These are phyloP conservation scores for Sarcophaga peregrina DNA, from an alignment of 1,140 invertebrate species.

Conservation along the genomic window DNA sequence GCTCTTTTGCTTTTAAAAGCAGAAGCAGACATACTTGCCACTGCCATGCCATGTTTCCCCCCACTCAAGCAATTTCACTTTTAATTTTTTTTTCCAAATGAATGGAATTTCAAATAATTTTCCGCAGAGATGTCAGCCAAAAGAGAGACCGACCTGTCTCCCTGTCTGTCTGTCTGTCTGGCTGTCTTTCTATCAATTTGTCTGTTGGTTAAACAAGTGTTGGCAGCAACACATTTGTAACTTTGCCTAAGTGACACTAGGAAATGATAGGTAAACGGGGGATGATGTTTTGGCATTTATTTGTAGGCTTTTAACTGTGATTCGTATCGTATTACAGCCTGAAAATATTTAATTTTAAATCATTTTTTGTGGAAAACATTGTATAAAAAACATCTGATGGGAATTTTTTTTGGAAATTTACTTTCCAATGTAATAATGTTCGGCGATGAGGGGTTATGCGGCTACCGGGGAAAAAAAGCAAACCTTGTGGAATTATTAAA, in stretches of 20 bases:
- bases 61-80: neutral
- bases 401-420: neutral
- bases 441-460: neutral
- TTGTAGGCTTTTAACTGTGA: conserved; percentile 5
- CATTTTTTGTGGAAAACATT: neutral
- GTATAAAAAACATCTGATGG: neutral
- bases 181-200: neutral
- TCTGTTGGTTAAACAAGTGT: conserved; percentile 17
- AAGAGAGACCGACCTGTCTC: neutral
- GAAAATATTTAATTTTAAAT: neutral
- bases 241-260: no score
- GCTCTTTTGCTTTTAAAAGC: neutral
- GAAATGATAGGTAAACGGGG: no score
- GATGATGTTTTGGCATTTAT: neutral
- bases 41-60: neutral
- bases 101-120: neutral
- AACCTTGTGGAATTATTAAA: neutral
- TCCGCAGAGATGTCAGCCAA: neutral
- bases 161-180: neutral
- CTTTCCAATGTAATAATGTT: neutral
- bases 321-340: neutral
- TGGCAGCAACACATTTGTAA: neutral
- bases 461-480: neutral
- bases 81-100: conserved; percentile 3
- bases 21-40: no score